Percentiles rank a stretch among this genome's conserved stretches.
phyloP scores from a whole-genome alignment of 2,888 invertebrate genomes.

The Ornithoptera priamus region DNA sequence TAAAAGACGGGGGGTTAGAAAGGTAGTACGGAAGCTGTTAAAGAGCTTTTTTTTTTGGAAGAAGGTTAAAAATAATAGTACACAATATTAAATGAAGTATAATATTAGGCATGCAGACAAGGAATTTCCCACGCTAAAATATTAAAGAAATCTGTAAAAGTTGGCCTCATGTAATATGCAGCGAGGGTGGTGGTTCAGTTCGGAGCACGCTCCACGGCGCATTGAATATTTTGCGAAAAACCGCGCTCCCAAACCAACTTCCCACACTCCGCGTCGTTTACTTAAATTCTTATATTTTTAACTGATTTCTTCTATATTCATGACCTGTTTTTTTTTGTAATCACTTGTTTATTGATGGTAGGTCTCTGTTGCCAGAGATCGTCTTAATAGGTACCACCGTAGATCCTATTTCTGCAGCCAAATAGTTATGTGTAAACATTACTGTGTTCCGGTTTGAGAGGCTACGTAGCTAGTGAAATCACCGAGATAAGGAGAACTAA shows the following conservation, averaged over 20 bases:
- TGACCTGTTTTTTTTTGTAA: background rate
- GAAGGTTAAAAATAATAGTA: background rate
- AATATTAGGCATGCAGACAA: conserved; percentile 36
- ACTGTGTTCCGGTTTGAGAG: too few relatives aligned
- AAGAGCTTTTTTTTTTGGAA: background rate
- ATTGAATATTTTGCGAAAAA: conserved; percentile 63
- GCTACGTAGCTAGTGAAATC: too few relatives aligned
- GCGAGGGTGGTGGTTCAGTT: conserved; percentile 46
- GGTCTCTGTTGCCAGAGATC: background rate
- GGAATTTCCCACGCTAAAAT: conserved; percentile 64
- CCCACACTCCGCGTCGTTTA: conserved; percentile 40
- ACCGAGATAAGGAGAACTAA: too few relatives aligned
- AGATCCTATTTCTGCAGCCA: too few relatives aligned
- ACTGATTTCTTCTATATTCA: conserved; percentile 32
- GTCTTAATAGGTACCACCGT: background rate
- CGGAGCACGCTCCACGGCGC: conserved; percentile 49
- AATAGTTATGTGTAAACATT: too few relatives aligned
- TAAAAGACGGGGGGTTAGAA: background rate
- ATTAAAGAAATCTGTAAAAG: conserved; percentile 70
- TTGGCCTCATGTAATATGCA: conserved; percentile 76
- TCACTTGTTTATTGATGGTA: background rate
- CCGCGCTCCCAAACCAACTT: conserved; percentile 52
- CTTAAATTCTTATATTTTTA: conserved; percentile 41
- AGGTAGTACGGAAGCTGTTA: background rate
- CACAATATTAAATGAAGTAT: conserved; percentile 8